These are phyloP conservation scores for Pinctada fucata DNA, from an alignment of 2,888 invertebrate genomes.

Conservation along the genomic window DNA sequence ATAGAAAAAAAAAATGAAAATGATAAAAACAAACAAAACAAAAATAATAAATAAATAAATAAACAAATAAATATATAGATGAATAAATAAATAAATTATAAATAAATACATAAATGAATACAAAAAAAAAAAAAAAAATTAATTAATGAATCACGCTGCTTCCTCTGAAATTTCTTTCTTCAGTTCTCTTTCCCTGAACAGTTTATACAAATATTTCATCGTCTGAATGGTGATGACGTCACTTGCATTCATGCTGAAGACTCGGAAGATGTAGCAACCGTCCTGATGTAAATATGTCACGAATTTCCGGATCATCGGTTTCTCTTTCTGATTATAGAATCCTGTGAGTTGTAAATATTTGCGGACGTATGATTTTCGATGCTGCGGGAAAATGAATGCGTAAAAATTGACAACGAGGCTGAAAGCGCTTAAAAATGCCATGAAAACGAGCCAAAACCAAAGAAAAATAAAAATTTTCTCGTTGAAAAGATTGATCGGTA, in stretches of 20 bases:
- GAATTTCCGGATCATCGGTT: constrained; percentile 55
- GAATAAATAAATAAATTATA: too few relatives aligned
- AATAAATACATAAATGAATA: too few relatives aligned
- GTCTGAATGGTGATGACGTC: constrained; percentile 63
- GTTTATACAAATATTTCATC: constrained; percentile 54
- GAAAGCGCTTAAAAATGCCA: constrained; percentile 53
- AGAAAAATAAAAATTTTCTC: constrained; percentile 68
- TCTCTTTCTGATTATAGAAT: constrained; percentile 52
- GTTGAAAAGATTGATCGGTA: too few relatives aligned
- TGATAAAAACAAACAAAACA: too few relatives aligned
- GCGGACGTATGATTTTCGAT: constrained; percentile 61
- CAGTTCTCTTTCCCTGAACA: constrained; percentile 39
- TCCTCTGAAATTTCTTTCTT: not conserved
- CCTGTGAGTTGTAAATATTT: constrained; percentile 61
- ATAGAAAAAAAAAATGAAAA: too few relatives aligned
- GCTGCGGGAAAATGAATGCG: constrained; percentile 58
- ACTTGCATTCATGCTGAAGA: constrained; percentile 63
- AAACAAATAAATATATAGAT: too few relatives aligned
- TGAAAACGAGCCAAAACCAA: constrained; percentile 69
- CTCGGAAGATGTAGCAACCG: constrained; percentile 64
- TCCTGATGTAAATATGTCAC: constrained; percentile 64
- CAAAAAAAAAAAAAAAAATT: not conserved
- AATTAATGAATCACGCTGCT: too few relatives aligned
- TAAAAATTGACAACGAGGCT: constrained; percentile 58
- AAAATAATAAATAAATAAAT: too few relatives aligned